Evolutionary conservation across 1,140 invertebrate genomes (phyloP).

Genomic region (Lutraria rhynchaena): DNA sequence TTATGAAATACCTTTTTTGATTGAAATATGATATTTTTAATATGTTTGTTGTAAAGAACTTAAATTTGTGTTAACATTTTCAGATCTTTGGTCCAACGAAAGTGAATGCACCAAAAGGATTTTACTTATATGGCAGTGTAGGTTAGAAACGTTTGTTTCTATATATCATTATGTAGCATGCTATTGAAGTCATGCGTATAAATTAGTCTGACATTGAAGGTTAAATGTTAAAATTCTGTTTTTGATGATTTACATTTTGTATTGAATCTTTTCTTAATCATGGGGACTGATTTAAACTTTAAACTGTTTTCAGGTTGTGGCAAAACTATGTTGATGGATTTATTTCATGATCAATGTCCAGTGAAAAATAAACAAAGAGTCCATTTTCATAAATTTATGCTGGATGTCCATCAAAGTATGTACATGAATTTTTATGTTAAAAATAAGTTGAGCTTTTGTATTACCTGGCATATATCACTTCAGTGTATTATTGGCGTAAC

Average conservation of each 20-base stretch:
- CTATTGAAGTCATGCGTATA: too few relatives aligned
- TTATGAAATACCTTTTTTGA: too few relatives aligned
- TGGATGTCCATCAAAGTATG: constrained; percentile 92
- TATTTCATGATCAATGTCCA: constrained; percentile 93
- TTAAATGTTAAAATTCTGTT: too few relatives aligned
- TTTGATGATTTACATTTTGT: background rate
- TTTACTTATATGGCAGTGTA: constrained; percentile 85
- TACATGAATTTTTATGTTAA: too few relatives aligned
- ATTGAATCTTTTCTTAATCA: background rate
- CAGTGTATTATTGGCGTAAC: too few relatives aligned
- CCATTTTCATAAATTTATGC: constrained; percentile 99
- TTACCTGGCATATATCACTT: too few relatives aligned
- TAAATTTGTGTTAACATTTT: constrained; percentile 11
- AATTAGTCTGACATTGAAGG: too few relatives aligned
- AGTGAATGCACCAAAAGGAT: constrained; percentile 78
- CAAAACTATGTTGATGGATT: constrained; percentile 99
- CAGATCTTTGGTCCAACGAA: constrained; percentile 58
- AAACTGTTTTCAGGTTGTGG: constrained; percentile 77
- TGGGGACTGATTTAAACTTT: background rate
- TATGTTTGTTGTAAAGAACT: too few relatives aligned
- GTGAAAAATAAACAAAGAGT: constrained; percentile 89
- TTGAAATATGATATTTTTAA: too few relatives aligned
- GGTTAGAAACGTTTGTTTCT: too few relatives aligned
- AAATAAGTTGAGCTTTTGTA: too few relatives aligned
- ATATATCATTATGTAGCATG: too few relatives aligned